These are phyloP conservation scores for Ichneumoninae sp. DNA, from an alignment of 2,888 invertebrate genomes.

Conservation along the genomic window DNA sequence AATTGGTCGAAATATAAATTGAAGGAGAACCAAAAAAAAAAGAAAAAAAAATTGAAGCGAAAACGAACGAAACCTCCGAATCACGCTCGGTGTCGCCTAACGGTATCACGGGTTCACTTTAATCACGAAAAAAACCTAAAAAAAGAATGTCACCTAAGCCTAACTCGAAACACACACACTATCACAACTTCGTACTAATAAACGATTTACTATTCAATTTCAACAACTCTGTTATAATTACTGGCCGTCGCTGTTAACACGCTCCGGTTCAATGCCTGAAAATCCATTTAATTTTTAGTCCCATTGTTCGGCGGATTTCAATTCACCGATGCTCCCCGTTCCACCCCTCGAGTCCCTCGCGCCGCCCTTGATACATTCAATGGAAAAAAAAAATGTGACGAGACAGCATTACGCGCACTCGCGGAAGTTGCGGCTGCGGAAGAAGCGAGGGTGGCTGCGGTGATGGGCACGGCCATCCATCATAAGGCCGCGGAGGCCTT, in stretches of 20 bases:
- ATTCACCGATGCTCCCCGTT: conserved; percentile 23
- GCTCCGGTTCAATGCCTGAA: background rate
- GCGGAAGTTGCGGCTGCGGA: conserved; percentile 39
- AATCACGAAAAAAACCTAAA: conserved; percentile 72
- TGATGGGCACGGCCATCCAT: conserved; percentile 64
- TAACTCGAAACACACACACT: conserved; percentile 70
- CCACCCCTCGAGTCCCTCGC: conserved; percentile 12
- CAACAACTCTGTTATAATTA: conserved; percentile 62
- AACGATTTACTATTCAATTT: conserved; percentile 82
- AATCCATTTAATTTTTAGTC: conserved; percentile 42
- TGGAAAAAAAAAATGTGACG: conserved; percentile 45
- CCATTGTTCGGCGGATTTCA: conserved; percentile 45
- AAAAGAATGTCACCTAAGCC: conserved; percentile 52
- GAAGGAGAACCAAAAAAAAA: conserved; percentile 29
- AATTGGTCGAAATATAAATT: conserved; percentile 31
- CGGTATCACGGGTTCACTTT: conserved; percentile 77
- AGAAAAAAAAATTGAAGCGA: conserved; percentile 65
- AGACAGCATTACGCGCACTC: conserved; percentile 47
- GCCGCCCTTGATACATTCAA: conserved; percentile 32
- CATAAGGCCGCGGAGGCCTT: conserved; percentile 65
- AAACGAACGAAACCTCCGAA: conserved; percentile 65
- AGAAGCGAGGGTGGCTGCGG: conserved; percentile 45
- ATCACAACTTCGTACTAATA: conserved; percentile 83
- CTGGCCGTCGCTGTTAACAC: conserved; percentile 20
- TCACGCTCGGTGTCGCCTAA: conserved; percentile 77